Evolutionary conservation across 23 tunicate species (phyloP), one percentile per base, ranked within the genome.

Genomic region (Corella eumyota): DNA sequence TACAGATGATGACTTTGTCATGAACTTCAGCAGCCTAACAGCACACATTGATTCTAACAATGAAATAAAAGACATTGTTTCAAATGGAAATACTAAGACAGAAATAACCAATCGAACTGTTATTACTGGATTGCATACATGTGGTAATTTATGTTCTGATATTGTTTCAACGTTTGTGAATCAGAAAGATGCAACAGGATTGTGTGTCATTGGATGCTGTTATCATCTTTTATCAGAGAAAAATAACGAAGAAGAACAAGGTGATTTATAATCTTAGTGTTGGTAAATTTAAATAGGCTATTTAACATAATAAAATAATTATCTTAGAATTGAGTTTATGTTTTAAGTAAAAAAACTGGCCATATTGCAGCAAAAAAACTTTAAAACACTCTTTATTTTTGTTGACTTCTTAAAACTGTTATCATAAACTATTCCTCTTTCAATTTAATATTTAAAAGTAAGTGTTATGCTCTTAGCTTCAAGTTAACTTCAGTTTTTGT

Each of bases 141-240:
- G 95, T 66, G 95, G 95, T 9, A 86, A 86, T 60, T 36, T 86
- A 15, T 71, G 68, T 36, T 51, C 76, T 33, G 59, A 66, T 17
- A 74, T 75, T 13, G 27, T 78, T 4, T 27, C 61, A 6, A 34
- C 53, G 52, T 86, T 86, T 77, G 67, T 70, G 5, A 48, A 38
- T 19, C 34, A 66, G 1, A 44, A 50, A 28, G 29, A 57, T 5
- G 24, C 72, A 9, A 46, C 11, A 2, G 95, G 73, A 23, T 1
- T 65, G 37, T 77, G 84, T 67, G 77, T 72, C 6, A 70, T 86
- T 30, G 95, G 95, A 29, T 86, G 95, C 50, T 86, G 95, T 45
- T 86, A 86, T 44, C 86, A 86, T 71, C 80, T 23, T 23, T 32
- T 69, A 2, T 62, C 83, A 38, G 81, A 68, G 61, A 17, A 36